Conservation (phyloP, 1,140 invertebrate genomes). For the Heliconius eleuchia region DNA sequence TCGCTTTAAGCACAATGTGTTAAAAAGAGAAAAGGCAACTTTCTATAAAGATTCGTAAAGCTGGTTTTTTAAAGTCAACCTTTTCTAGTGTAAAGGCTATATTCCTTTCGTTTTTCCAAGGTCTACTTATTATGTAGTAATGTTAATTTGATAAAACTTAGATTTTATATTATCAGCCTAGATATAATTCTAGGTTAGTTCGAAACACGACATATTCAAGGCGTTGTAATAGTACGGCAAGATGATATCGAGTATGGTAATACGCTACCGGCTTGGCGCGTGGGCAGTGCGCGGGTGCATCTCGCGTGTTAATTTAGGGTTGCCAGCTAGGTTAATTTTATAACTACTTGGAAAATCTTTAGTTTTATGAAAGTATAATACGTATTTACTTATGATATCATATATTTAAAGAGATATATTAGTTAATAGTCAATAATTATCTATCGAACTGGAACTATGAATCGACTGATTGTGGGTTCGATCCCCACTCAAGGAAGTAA, state of each 20-base stretch:
- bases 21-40: too few relatives aligned
- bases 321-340: conserved; percentile 19
- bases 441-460: too few relatives aligned
- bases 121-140: not conserved
- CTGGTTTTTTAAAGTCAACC: too few relatives aligned
- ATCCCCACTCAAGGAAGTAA: too few relatives aligned
- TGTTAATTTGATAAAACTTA: not conserved
- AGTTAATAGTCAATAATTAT: too few relatives aligned
- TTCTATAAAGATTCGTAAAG: too few relatives aligned
- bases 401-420: not conserved
- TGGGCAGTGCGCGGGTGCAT: conserved; percentile 56
- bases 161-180: conserved; percentile 43
- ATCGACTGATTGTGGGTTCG: too few relatives aligned
- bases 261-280: conserved; percentile 50
- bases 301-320: conserved; percentile 54
- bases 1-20: too few relatives aligned
- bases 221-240: conserved; percentile 39
- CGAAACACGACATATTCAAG: conserved; percentile 29
- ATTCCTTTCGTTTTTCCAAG: not conserved
- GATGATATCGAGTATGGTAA: conserved; percentile 50
- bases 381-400: not conserved
- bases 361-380: not conserved
- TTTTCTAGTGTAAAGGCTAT: too few relatives aligned
- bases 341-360: not conserved
- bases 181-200: conserved; percentile 31